Evolutionary conservation across 2,113 vertebrate species (phyloP).

Genomic region (Tachycineta bicolor): DNA sequence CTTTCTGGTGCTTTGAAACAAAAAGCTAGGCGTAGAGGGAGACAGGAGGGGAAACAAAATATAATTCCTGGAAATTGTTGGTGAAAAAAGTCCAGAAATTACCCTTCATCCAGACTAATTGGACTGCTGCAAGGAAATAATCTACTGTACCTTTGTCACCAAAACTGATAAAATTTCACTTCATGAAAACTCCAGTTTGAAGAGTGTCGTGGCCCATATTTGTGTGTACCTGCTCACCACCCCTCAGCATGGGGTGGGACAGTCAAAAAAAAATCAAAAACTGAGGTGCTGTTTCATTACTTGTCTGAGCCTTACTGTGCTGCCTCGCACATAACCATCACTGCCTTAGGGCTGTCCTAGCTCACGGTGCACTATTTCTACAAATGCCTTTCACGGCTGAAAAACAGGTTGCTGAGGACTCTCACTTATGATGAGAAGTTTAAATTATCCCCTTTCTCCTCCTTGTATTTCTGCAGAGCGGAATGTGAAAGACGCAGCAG

Average conservation of each 20-base stretch:
- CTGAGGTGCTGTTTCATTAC: background rate
- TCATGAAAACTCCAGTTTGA: background rate
- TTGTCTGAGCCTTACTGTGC: background rate
- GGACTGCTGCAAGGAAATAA: background rate
- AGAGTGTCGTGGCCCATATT: background rate
- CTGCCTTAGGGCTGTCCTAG: background rate
- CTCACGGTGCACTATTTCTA: fast-evolving
- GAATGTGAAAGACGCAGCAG: background rate
- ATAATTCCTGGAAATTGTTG: background rate
- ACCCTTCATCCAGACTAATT: background rate
- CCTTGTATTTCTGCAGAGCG: background rate
- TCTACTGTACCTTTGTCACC: background rate
- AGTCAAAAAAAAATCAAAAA: background rate
- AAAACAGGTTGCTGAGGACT: background rate
- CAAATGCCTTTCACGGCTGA: fast-evolving
- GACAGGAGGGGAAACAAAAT: background rate
- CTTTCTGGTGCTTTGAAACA: background rate
- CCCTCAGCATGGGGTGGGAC: background rate
- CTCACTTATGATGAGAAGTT: background rate
- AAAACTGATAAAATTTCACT: background rate
- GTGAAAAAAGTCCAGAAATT: background rate
- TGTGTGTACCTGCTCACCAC: too few species aligned
- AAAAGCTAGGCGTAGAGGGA: background rate
- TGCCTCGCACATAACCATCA: fast-evolving
- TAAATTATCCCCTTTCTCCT: background rate